Evolutionary conservation across 2,113 vertebrate genomes (phyloP).

Genomic region (Chamaetylas fuelleborni): DNA sequence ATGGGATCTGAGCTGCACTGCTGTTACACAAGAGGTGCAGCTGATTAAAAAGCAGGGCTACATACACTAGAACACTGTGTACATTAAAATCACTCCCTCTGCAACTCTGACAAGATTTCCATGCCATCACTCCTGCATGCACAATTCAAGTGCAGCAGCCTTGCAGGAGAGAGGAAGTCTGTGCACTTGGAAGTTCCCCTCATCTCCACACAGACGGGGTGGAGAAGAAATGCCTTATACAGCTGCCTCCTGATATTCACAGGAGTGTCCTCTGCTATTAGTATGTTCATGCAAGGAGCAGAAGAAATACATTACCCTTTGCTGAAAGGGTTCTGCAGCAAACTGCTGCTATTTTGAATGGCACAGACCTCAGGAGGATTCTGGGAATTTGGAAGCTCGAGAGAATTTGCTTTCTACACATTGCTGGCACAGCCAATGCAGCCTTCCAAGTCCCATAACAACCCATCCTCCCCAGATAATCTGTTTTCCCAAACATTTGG

Average conservation of each 20-base stretch:
- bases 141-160: not conserved
- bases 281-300: not conserved
- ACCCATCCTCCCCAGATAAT: constrained; percentile 63
- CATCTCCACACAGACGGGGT: not conserved
- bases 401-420: constrained; percentile 13
- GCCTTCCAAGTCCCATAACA: constrained; percentile 7
- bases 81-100: constrained; percentile 43
- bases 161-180: not conserved
- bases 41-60: not conserved
- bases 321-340: not conserved
- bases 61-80: not conserved
- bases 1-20: not conserved
- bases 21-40: not conserved
- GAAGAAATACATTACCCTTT: not conserved
- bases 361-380: not conserved
- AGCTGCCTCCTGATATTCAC: not conserved
- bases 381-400: not conserved
- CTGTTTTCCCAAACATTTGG: constrained; percentile 74
- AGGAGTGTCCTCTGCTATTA: not conserved
- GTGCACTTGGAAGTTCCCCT: not conserved
- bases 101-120: not conserved
- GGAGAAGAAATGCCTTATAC: not conserved
- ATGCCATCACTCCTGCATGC: not conserved
- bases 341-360: constrained; percentile 17
- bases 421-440: not conserved